These are phyloP conservation scores for Phoebastria nigripes DNA, from an alignment of 2,797 vertebrate genomes.

Conservation along the genomic window DNA sequence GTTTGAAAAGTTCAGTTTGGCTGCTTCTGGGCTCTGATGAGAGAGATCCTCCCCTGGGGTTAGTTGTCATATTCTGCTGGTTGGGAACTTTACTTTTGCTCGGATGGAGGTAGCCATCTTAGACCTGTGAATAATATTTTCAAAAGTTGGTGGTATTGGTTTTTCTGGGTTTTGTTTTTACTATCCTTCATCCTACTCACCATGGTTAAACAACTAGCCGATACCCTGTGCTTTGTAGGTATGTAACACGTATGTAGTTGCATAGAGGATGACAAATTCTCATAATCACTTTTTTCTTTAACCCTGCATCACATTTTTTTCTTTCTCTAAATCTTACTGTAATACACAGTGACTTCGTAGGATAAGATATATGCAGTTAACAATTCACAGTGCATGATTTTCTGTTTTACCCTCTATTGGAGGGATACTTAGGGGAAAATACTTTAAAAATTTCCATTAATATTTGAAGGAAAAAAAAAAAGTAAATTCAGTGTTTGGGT, in stretches of 20 bases:
- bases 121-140: neutral
- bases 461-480: rapidly evolving
- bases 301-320: neutral
- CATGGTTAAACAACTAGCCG: neutral
- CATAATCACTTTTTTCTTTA: neutral
- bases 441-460: neutral
- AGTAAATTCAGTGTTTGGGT: neutral
- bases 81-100: neutral
- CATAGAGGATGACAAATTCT: neutral
- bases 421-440: neutral
- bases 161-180: neutral
- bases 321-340: neutral
- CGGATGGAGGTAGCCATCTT: neutral
- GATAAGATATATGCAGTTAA: neutral
- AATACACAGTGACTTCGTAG: neutral
- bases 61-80: neutral
- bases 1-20: slow-evolving; percentile 42
- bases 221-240: neutral
- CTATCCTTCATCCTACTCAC: neutral
- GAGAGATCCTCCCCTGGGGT: neutral
- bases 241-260: neutral
- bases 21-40: neutral
- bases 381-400: neutral
- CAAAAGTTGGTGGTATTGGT: neutral
- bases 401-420: neutral